Conservation (phyloP, 2,888 invertebrate genomes). For the Drepanosiphum platanoidis region DNA sequence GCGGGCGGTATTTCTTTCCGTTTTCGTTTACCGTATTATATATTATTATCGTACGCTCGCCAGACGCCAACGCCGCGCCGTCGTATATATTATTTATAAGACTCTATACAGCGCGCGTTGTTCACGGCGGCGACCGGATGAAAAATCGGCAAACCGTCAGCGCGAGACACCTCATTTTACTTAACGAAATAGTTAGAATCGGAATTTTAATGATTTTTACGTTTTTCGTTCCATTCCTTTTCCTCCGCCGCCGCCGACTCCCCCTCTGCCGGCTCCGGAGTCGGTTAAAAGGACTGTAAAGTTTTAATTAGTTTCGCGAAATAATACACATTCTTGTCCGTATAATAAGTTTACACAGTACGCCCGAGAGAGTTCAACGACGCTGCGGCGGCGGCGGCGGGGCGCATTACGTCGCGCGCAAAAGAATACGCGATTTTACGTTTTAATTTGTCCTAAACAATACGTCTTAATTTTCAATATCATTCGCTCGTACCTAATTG, state of each 20-base stretch:
- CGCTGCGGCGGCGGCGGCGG: too few relatives aligned
- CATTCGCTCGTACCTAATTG: background rate
- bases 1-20: background rate
- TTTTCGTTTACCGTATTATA: background rate
- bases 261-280: background rate
- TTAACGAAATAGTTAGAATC: conserved; percentile 6
- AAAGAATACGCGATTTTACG: background rate
- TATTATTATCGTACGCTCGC: too few relatives aligned
- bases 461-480: background rate
- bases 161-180: conserved; percentile 21
- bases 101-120: background rate
- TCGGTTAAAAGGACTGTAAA: conserved; percentile 41
- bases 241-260: background rate
- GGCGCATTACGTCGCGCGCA: background rate
- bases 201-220: conserved; percentile 45
- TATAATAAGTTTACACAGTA: conserved; percentile 24
- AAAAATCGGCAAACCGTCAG: conserved; percentile 39
- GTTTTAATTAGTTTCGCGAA: conserved; percentile 54
- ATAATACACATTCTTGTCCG: conserved; percentile 1
- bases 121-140: background rate
- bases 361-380: conserved; percentile 11
- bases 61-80: background rate
- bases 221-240: background rate
- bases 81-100: background rate
- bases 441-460: background rate